phyloP scores from a whole-genome alignment of 2,888 invertebrate genomes.

The Drosophila buzzatii region DNA sequence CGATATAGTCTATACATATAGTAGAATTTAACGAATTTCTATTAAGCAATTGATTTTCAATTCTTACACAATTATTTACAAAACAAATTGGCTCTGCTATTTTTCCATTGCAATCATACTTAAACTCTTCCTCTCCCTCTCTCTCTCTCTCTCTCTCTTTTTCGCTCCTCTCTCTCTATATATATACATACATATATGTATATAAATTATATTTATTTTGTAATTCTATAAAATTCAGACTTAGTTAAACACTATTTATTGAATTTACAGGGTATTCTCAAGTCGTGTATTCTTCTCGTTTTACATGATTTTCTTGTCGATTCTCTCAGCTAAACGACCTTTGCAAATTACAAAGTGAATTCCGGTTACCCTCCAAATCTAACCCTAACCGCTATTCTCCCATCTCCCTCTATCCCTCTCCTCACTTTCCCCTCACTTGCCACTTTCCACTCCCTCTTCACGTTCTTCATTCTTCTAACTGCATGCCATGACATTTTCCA shows the following conservation, averaged over 20 bases:
- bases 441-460: neutral
- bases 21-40: neutral
- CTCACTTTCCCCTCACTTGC: neutral
- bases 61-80: no score
- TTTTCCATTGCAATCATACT: no score
- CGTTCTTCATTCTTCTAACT: neutral
- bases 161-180: no score
- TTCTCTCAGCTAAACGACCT: conserved; percentile 47
- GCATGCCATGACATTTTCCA: conserved; percentile 39
- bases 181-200: neutral
- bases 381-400: neutral
- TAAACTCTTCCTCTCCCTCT: no score
- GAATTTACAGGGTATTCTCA: neutral
- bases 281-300: no score
- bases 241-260: neutral
- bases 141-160: no score
- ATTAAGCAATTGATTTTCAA: neutral
- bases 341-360: conserved; percentile 50
- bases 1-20: neutral
- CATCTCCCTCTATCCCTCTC: neutral
- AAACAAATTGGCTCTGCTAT: no score
- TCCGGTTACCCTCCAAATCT: conserved; percentile 26
- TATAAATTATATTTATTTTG: neutral
- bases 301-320: conserved; percentile 4
- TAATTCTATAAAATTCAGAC: neutral